A percentile compares a stretch with the other conserved stretches of the same genome.
phyloP scores from a whole-genome alignment of 2,888 invertebrate species.

The Ophion obscuratus region DNA sequence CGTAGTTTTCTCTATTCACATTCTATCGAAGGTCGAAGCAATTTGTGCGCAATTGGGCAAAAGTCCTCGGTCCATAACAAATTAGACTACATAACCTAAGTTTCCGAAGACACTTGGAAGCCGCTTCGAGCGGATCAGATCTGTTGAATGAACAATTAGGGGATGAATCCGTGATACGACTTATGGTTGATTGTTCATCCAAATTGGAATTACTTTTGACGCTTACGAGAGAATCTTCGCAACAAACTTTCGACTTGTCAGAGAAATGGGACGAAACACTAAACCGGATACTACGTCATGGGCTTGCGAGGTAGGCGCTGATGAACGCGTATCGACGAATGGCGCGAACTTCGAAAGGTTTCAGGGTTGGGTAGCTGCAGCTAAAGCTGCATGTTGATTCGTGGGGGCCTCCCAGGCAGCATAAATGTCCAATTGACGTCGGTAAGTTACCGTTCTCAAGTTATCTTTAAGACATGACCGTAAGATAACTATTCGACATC shows the following conservation, averaged over 20 bases:
- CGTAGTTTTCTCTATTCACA: constrained; percentile 29
- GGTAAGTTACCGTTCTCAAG: too few relatives aligned
- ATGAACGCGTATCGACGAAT: not conserved
- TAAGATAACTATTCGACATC: too few relatives aligned
- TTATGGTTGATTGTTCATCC: not conserved
- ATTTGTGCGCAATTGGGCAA: constrained; percentile 6
- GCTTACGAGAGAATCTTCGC: not conserved
- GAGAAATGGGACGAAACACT: not conserved
- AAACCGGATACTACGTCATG: not conserved
- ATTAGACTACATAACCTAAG: constrained; percentile 33
- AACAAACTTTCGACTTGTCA: not conserved
- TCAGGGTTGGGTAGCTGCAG: too few relatives aligned
- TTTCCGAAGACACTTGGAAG: not conserved
- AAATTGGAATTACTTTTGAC: not conserved
- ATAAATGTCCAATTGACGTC: too few relatives aligned
- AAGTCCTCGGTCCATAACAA: not conserved
- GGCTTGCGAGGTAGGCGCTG: not conserved
- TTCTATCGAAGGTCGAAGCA: not conserved
- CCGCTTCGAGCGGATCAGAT: not conserved
- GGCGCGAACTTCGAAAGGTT: not conserved
- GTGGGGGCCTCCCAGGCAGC: too few relatives aligned
- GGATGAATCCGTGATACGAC: not conserved
- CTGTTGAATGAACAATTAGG: not conserved
- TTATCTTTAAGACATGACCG: too few relatives aligned
- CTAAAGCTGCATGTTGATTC: too few relatives aligned